These are phyloP conservation scores for Reticulitermes lucifugus DNA, from an alignment of 2,888 invertebrate genomes.

Conservation along the genomic window DNA sequence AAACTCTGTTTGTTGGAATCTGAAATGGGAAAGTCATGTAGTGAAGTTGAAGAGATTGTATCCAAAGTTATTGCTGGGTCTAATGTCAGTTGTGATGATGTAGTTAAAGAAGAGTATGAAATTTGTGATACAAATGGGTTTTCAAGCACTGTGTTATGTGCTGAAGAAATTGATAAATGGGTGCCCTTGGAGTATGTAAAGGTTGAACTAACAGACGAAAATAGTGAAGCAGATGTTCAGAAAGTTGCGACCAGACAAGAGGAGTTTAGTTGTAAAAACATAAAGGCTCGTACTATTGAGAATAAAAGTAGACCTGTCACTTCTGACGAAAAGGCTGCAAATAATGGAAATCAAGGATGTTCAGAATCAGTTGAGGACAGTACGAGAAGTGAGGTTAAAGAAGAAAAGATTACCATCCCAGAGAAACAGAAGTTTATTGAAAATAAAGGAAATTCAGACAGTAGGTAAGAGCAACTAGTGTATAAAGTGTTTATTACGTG, in stretches of 20 bases:
- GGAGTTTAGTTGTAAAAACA: background rate
- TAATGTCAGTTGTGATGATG: background rate
- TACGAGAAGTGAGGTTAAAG: background rate
- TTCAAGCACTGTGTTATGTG: conserved; percentile 10
- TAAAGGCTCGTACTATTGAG: background rate
- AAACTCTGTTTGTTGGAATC: background rate
- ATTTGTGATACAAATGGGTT: conserved; percentile 32
- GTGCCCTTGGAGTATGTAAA: conserved; percentile 45
- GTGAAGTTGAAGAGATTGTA: background rate
- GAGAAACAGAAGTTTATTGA: background rate
- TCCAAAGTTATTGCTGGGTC: background rate
- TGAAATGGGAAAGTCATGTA: background rate
- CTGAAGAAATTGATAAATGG: conserved; percentile 28
- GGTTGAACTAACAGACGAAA: conserved; percentile 38
- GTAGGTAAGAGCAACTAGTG: background rate
- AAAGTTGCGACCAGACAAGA: background rate
- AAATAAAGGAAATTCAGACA: background rate
- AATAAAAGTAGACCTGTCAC: background rate
- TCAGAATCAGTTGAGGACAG: background rate
- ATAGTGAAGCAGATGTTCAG: background rate
- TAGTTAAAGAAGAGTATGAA: conserved; percentile 30
- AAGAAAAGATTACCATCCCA: background rate
- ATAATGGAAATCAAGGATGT: background rate
- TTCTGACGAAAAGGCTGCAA: background rate
- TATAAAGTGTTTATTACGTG: too few species aligned